Evolutionary conservation across 2,888 invertebrate genomes (phyloP), one percentile per base, ranked within the genome.

Genomic region (Eristalis pertinax): DNA sequence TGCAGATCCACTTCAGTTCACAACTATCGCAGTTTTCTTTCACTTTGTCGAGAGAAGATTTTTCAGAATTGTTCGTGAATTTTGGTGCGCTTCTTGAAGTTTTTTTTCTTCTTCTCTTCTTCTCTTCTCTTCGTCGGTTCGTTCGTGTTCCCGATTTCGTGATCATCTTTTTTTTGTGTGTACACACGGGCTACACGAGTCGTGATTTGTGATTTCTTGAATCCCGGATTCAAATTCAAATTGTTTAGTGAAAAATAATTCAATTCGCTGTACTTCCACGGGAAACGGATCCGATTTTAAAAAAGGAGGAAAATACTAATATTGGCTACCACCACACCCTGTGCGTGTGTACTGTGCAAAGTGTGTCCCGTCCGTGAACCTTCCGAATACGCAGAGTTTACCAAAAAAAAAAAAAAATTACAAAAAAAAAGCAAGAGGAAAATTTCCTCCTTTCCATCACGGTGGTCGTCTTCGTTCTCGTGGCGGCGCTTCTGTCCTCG

Each of bases 291-390:
- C 2, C 1, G n/a, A n/a, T n/a, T 43, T n/a, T 43, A n/a, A 43
- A 50, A 8, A 8, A 19, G 26, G 2, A 50, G 50, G 19, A 19
- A 19, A 19, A 50, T 19, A 50, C 8, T 50, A 50, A 50, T 50
- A 7, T 19, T 8, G 10, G 50, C 50, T 50, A 67, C 32, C 87
- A 87, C 87, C 87, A 87, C 87, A 87, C 87, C 87, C 84, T 80
- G 68, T 87, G 87, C 73, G 79, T 76, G 84, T 75, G 38, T 65
- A 73, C 68, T 43, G 43, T 65, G 65, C 50, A 70, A 69, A 73
- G 84, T 79, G 76, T 79, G 74, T 79, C 50, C 73, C 50, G 56
- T n/a, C n/a, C 63, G 75, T 72, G 26, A 13, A 60, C 50, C 43
- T 43, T 43, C 43, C 19, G 19, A 68, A 63, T 62, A 64, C 68